A percentile compares a stretch with the other conserved stretches of the same genome.
Evolutionary conservation across 1,140 invertebrate genomes (phyloP).

Genomic region (Metaphire vulgaris): DNA sequence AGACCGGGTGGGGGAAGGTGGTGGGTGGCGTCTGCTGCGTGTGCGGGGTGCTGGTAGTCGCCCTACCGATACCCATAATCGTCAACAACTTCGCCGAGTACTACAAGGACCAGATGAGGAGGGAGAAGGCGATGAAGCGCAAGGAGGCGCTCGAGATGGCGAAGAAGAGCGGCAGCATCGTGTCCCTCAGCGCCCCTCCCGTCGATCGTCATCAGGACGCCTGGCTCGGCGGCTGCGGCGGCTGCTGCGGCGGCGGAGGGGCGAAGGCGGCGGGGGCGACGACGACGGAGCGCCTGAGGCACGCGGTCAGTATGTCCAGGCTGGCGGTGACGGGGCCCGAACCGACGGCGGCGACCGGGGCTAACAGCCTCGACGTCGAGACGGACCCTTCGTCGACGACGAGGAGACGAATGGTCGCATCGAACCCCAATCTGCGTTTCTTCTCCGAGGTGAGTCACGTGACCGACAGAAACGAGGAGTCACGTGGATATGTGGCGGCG

Average conservation of each 20-base stretch:
- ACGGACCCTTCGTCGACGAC: not conserved
- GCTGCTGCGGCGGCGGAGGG: not conserved
- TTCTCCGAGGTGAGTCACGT: no score
- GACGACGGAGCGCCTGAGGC: not conserved
- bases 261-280: not conserved
- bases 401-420: not conserved
- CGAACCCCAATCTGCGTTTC: not conserved
- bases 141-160: constrained; percentile 80
- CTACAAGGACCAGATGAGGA: constrained; percentile 99
- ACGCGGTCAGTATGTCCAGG: constrained; percentile 43
- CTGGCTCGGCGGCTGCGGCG: constrained; percentile 10
- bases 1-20: constrained; percentile 47
- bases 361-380: not conserved
- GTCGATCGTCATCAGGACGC: not conserved
- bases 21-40: constrained; percentile 71
- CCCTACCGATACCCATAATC: constrained; percentile 82
- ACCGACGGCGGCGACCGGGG: no score
- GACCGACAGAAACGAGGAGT: no score
- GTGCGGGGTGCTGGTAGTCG: constrained; percentile 99
- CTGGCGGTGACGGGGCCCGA: no score
- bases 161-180: constrained; percentile 77
- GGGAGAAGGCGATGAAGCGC: constrained; percentile 93
- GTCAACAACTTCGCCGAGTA: constrained; percentile 68
- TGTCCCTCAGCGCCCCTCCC: not conserved
- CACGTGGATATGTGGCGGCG: no score